Evolutionary conservation across 2,113 vertebrate species (phyloP).

Genomic region (Scalopus aquaticus): DNA sequence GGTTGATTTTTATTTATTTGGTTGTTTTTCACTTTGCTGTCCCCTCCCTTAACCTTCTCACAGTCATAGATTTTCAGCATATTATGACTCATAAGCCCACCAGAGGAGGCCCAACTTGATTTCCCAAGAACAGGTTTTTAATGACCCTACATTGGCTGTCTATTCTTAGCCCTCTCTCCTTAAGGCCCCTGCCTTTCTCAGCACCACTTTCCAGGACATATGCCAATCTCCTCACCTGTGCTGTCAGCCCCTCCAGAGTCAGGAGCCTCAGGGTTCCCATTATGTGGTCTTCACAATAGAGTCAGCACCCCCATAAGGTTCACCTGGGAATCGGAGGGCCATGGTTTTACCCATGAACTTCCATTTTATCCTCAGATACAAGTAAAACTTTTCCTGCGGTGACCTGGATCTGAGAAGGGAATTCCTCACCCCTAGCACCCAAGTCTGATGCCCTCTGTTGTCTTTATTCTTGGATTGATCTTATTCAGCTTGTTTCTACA

Average conservation of each 20-base stretch:
- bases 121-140: not conserved
- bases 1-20: conserved; percentile 72
- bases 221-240: rapidly evolving
- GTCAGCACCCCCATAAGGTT: not conserved
- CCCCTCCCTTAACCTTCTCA: conserved; percentile 24
- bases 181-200: not conserved
- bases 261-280: not conserved
- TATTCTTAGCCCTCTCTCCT: not conserved
- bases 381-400: rapidly evolving
- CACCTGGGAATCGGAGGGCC: not conserved
- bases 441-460: not conserved
- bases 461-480: not conserved
- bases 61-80: not conserved
- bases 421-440: not conserved
- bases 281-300: not conserved
- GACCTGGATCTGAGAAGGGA: not conserved
- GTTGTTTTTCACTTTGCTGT: conserved; percentile 67
- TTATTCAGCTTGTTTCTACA: not conserved
- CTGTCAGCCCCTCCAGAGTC: not conserved
- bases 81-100: not conserved
- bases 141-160: not conserved
- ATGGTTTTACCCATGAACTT: not conserved
- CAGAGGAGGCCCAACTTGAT: not conserved
- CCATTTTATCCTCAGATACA: not conserved
- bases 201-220: not conserved